Base-by-base conservation (phyloP, 37 sponge, comb jelly and placozoan genomes). In the Agelas oroides region DNA sequence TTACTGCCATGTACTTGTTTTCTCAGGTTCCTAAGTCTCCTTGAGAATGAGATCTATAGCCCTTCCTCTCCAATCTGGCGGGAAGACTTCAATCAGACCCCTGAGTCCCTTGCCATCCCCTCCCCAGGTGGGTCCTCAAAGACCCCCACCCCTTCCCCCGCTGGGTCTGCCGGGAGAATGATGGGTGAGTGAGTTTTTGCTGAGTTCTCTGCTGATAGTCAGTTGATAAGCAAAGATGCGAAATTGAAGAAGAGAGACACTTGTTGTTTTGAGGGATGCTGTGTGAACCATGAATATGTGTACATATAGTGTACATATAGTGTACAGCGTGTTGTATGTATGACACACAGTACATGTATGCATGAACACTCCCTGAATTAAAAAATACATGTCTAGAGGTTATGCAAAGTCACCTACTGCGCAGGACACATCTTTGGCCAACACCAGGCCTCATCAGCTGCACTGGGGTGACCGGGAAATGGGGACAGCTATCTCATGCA, bases 21-120 rank as follows among this genome's bases (percentile, higher is more conserved):
- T 54, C 15, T 34, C 65, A 92, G 93, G 46, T 92, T 92, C 58
- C 79, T 92, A 20, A 71, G 63, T 72, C 76, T 61, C 23, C 78
- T 92, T 5, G 86, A 92, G 77, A 35, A 37, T 6, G 93, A 92
- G 60, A 75, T 92, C 18, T 80, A 63, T 66, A 84, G 64, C 31
- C 18, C 84, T 21, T 52, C 52, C 61, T 92, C 93, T 65, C 93
- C 89, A 6, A 84, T 92, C 24, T 92, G 93, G 93, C 61, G 77
- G 20, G 93, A 81, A 30, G 93, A 92, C 59, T 92, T 92, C 73
- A 90, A 84, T 59, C 78, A 88, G 52, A 79, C 84, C 32, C 84
- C 79, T 33, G 83, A 71, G 61, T 81, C 81, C 27, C 59, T 84
- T 25, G 66, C 91, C 18, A 52, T 61, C 28, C 83, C 93, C 0